Evolutionary conservation across 2,797 vertebrate genomes (phyloP).

Genomic region (Orestias chungarensis): DNA sequence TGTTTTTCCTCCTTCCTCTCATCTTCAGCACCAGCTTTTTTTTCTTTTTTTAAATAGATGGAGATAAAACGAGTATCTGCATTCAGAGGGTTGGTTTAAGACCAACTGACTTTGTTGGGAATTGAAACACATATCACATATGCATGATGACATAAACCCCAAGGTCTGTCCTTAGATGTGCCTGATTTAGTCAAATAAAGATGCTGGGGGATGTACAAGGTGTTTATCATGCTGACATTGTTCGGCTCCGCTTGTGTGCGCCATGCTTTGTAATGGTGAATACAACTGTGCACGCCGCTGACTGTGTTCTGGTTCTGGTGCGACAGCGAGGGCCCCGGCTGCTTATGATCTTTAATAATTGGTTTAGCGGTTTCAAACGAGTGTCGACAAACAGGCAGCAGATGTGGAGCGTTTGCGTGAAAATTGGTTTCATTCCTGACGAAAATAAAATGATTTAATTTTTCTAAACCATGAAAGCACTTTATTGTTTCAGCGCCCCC

Average conservation of each 20-base stretch:
- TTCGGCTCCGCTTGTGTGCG: constrained; percentile 23
- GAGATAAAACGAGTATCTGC: constrained; percentile 69
- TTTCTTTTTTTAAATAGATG: constrained; percentile 56
- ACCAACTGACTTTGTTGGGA: constrained; percentile 71
- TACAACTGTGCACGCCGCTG: constrained; percentile 11
- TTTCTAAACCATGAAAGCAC: not conserved
- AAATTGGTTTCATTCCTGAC: not conserved
- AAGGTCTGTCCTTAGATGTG: constrained; percentile 65
- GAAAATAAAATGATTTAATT: not conserved
- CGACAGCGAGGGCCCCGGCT: constrained; percentile 13
- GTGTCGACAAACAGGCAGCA: constrained; percentile 16
- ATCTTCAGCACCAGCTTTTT: constrained; percentile 26
- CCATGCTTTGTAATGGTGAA: constrained; percentile 14
- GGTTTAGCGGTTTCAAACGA: constrained; percentile 29
- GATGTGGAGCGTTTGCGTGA: not conserved
- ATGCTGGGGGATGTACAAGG: constrained; percentile 31
- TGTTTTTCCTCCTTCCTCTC: constrained; percentile 45
- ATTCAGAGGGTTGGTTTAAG: constrained; percentile 73
- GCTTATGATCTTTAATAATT: constrained; percentile 34
- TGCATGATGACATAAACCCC: constrained; percentile 69
- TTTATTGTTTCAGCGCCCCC: not conserved
- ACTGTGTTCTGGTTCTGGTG: not conserved
- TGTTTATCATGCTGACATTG: constrained; percentile 51
- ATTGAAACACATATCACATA: constrained; percentile 66
- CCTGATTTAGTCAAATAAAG: constrained; percentile 54